Conservation (phyloP, 2,797 vertebrate species). For the Pangasius larnaudii region DNA sequence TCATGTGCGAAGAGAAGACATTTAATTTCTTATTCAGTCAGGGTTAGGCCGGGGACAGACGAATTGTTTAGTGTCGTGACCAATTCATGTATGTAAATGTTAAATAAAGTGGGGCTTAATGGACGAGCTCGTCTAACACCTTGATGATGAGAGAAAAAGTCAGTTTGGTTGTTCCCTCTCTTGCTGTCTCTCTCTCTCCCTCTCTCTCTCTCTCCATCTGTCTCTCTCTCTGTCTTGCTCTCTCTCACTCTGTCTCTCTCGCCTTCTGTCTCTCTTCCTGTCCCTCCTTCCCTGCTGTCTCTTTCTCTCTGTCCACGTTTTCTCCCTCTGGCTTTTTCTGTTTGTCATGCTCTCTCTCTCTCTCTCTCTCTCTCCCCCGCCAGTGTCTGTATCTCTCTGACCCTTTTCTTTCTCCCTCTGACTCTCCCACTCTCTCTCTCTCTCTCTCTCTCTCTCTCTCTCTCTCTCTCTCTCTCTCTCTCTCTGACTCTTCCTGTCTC, state of each 20-base stretch:
- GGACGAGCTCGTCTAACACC: too few species aligned
- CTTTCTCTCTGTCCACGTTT: not conserved
- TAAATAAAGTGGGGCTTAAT: too few species aligned
- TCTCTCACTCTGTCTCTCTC: not conserved
- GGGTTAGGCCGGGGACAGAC: too few species aligned
- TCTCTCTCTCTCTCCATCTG: not conserved
- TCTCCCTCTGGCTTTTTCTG: not conserved
- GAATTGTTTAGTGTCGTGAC: too few species aligned
- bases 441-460: not conserved
- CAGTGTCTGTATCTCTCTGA: not conserved
- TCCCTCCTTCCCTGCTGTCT: not conserved
- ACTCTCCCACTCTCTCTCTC: not conserved
- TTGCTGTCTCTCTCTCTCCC: too few species aligned
- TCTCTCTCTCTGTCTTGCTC: not conserved
- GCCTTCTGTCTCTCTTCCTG: not conserved
- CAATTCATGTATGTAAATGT: too few species aligned
- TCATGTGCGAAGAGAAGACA: too few species aligned
- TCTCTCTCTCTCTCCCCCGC: not conserved
- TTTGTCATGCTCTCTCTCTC: not conserved
- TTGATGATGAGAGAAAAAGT: too few species aligned
- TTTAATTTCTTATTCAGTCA: too few species aligned
- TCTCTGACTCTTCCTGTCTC: conserved; percentile 17
- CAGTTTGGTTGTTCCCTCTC: not conserved
- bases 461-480: not conserved
- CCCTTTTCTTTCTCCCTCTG: not conserved